Conservation (phyloP, 2,888 invertebrate species). For the Aporophyla nigra region DNA sequence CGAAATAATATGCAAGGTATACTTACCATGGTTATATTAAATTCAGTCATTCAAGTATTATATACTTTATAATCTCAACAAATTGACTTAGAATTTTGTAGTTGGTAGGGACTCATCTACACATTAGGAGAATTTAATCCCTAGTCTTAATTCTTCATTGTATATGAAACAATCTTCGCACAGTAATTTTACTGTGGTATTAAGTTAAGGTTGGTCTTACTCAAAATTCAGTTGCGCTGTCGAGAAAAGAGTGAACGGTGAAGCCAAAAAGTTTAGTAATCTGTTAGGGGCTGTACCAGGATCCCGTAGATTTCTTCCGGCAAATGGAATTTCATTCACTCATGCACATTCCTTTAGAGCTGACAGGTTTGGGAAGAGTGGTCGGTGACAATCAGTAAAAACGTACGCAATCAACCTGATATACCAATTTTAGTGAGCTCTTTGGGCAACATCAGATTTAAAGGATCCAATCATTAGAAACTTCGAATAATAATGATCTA, state of each 20-base stretch:
- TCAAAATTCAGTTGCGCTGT: not conserved
- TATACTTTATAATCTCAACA: not conserved
- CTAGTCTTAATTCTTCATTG: not conserved
- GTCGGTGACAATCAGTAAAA: slow-evolving; percentile 9
- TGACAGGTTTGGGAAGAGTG: not conserved
- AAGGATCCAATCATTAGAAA: slow-evolving; percentile 17
- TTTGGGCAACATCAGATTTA: not conserved
- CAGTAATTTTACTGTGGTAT: not conserved
- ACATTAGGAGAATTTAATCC: not conserved
- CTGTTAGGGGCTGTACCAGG: not conserved
- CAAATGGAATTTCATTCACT: slow-evolving; percentile 20
- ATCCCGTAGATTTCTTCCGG: not conserved
- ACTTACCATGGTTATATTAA: not conserved
- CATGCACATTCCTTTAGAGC: slow-evolving; percentile 4
- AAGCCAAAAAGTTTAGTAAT: not conserved
- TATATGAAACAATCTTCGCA: not conserved
- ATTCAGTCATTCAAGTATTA: not conserved
- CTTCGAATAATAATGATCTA: slow-evolving; percentile 10
- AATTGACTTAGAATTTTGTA: not conserved
- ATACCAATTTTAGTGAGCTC: not conserved
- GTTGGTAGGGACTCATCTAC: not conserved
- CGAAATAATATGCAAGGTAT: slow-evolving; percentile 1
- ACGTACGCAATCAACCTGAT: slow-evolving; percentile 12
- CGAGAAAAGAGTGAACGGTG: not conserved
- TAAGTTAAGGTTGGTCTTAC: not conserved